These are phyloP conservation scores for Oscheius sp. DNA, from an alignment of 2,888 invertebrate genomes.

Conservation along the genomic window DNA sequence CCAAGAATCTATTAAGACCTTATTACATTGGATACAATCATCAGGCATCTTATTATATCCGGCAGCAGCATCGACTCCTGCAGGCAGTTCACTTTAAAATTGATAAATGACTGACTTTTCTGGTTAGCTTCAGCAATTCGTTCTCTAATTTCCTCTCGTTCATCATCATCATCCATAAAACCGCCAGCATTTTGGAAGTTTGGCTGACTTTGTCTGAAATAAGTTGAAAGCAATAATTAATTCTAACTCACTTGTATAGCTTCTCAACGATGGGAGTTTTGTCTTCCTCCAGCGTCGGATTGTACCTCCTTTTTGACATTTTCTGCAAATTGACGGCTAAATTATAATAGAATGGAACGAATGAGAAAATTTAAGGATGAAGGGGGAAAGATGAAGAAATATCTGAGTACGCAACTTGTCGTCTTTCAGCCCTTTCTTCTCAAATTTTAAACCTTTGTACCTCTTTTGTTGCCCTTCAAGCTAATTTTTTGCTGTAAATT, in stretches of 20 bases:
- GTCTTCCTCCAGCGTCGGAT: constrained; percentile 47
- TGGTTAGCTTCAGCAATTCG: constrained; percentile 54
- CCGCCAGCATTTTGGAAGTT: constrained; percentile 60
- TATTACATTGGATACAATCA: constrained; percentile 59
- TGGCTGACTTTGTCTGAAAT: constrained; percentile 60
- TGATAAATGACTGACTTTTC: constrained; percentile 47
- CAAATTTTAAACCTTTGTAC: no score
- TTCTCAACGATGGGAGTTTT: constrained; percentile 63
- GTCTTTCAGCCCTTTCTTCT: no score
- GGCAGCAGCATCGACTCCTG: constrained; percentile 24
- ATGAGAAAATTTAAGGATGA: not conserved
- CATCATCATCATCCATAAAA: constrained; percentile 64
- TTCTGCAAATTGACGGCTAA: not conserved
- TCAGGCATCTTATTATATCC: constrained; percentile 47
- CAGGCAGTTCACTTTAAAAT: not conserved
- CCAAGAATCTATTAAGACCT: constrained; percentile 59
- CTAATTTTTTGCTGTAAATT: not conserved
- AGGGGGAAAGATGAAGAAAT: no score
- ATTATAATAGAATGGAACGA: no score
- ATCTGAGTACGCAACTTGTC: no score
- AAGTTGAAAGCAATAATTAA: not conserved
- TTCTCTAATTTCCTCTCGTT: constrained; percentile 58
- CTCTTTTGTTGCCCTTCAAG: not conserved
- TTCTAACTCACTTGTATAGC: constrained; percentile 60
- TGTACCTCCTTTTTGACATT: constrained; percentile 51